Base-by-base conservation (phyloP, 2,113 vertebrate species). In the Carassius gibelio region DNA sequence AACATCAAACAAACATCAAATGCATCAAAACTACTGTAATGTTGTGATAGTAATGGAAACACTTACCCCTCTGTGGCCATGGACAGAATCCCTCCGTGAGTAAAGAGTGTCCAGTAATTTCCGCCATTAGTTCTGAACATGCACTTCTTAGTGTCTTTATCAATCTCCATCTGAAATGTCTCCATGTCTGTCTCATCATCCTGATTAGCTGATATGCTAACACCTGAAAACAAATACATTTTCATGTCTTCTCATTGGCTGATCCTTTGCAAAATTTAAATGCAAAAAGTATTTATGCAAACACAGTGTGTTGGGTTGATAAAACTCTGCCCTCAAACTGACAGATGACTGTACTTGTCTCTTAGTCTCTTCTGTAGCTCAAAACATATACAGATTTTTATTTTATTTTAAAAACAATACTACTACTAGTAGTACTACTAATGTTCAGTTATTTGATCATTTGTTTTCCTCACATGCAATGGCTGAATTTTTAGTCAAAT, bases 81-180 rank as follows among this genome's bases (percentile, higher is more conserved):
- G 1, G 96, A 96, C 91, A 98, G 96, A 92, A 99, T 98, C 88
- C 97, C 97, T 74, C 97, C 96, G 0, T 99, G 97, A 81, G 94
- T 92, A 91, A 98, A 98, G 1, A 99, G 94, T 52, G 97, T 96
- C 98, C 98, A 99, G 93, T 97, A 99, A 85, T 94, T 96, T 78
- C 98, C 97, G 0, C 94, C 93, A 50, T 97, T 96, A 91, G 96
- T 96, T 71, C 97, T 95, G 88, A 99, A 98, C 94, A 95, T 96
- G 72, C 96, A 95, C 91, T 96, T 98, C 91, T 95, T 97, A 86
- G 92, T 97, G 79, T 97, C 95, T 0, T 93, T 95, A 90, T 98
- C 95, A 9, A 97, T 96, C 91, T 99, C 97, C 95, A 99, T 97
- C 93, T 99, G 96, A 93, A 98, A 99, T 42, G 97, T 99, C 92